Evolutionary conservation across 2,113 vertebrate species (phyloP).

Genomic region (Zingel zingel): DNA sequence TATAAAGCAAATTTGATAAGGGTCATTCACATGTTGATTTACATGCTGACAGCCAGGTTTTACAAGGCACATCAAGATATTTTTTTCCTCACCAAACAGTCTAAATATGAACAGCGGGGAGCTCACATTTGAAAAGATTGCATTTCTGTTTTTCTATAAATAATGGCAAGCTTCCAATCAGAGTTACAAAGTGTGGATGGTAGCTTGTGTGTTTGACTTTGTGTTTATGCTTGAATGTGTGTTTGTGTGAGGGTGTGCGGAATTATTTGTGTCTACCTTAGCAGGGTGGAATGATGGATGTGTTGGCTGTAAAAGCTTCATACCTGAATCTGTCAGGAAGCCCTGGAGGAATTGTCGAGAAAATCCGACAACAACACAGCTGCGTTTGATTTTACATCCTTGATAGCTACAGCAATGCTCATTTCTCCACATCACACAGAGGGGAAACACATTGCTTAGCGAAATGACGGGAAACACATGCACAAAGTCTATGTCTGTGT

Average conservation of each 20-base stretch:
- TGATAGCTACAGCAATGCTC: conserved; percentile 50
- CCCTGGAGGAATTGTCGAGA: conserved; percentile 44
- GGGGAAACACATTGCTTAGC: conserved; percentile 33
- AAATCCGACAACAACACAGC: conserved; percentile 30
- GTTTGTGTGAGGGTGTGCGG: not conserved
- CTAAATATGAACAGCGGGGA: conserved; percentile 65
- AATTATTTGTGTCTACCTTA: conserved; percentile 29
- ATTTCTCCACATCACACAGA: conserved; percentile 51
- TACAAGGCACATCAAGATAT: conserved; percentile 56
- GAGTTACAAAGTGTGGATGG: conserved; percentile 10
- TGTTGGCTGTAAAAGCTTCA: conserved; percentile 41
- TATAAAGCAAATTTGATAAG: conserved; percentile 79
- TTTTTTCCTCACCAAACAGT: conserved; percentile 46
- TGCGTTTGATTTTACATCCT: conserved; percentile 59
- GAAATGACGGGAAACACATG: conserved; percentile 44
- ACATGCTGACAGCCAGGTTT: conserved; percentile 65
- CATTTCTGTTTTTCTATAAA: conserved; percentile 50
- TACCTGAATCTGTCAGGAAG: conserved; percentile 40
- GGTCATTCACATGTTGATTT: conserved; percentile 77
- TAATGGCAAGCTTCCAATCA: conserved; percentile 58
- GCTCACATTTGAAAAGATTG: conserved; percentile 35
- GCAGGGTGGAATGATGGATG: conserved; percentile 55
- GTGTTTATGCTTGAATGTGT: conserved; percentile 15
- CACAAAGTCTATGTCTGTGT: not conserved
- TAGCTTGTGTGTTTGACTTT: conserved; percentile 14